Evolutionary conservation across 2,797 vertebrate species (phyloP).

Genomic region (Neomorphus geoffroyi): DNA sequence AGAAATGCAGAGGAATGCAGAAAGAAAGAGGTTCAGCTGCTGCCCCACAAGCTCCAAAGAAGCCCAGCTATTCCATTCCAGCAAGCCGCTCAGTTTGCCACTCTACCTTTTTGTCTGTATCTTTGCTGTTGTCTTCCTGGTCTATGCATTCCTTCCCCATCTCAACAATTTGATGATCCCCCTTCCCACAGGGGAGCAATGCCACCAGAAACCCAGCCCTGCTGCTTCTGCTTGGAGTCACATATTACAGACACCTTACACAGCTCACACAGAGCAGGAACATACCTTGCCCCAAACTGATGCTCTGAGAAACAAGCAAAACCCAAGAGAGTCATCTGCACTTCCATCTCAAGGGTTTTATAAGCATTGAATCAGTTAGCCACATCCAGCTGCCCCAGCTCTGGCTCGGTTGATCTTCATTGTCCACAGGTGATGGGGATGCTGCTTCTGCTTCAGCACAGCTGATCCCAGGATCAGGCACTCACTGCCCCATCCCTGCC

Average conservation of each 20-base stretch:
- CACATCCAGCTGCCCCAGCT: rapidly evolving
- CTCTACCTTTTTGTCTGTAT: rapidly evolving
- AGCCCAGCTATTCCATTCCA: rapidly evolving
- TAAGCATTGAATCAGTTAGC: not conserved
- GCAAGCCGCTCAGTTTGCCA: rapidly evolving
- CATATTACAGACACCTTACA: rapidly evolving
- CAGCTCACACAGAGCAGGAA: too few relatives aligned
- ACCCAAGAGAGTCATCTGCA: rapidly evolving
- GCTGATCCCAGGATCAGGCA: not conserved
- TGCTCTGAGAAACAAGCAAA: rapidly evolving
- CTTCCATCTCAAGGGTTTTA: rapidly evolving
- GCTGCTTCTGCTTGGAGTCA: rapidly evolving
- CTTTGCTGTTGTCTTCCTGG: rapidly evolving
- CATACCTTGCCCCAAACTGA: too few relatives aligned
- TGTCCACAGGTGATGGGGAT: rapidly evolving
- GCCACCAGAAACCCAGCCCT: not conserved
- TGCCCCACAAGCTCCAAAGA: rapidly evolving
- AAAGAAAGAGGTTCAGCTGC: too few relatives aligned
- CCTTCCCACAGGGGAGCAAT: rapidly evolving
- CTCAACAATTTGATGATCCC: rapidly evolving
- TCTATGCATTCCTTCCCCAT: rapidly evolving
- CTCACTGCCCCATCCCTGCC: not conserved
- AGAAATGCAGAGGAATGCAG: rapidly evolving
- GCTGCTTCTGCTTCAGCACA: not conserved
- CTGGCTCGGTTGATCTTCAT: rapidly evolving